Evolutionary conservation across 1,140 invertebrate species (phyloP).

Genomic region (Drosophila busckii): DNA sequence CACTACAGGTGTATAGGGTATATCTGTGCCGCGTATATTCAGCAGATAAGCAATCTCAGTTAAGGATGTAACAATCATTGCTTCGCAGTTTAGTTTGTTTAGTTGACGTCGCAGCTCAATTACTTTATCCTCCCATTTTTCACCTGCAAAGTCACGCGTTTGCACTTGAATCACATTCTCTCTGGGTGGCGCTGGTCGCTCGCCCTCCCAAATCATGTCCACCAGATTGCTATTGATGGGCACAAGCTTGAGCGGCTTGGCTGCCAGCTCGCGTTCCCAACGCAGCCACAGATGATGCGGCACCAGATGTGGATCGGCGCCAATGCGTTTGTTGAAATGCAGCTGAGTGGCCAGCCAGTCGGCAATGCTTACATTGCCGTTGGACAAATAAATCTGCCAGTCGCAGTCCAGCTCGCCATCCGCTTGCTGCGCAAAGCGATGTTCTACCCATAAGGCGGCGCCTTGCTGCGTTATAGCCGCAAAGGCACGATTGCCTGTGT

Average conservation of each 20-base stretch:
- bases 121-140: constrained; percentile 87
- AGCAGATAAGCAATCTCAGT: constrained; percentile 97
- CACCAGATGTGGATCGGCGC: constrained; percentile 89
- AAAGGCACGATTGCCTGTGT: constrained; percentile 89
- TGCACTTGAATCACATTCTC: constrained; percentile 81
- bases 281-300: constrained; percentile 83
- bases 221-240: constrained; percentile 87
- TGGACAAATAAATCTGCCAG: constrained; percentile 89
- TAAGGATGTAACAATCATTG: constrained; percentile 91
- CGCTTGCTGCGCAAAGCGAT: constrained; percentile 89
- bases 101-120: constrained; percentile 84
- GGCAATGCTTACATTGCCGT: constrained; percentile 82
- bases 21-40: constrained; percentile 95
- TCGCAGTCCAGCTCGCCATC: constrained; percentile 87
- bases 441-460: constrained; percentile 94
- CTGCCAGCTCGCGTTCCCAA: constrained; percentile 81
- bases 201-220: constrained; percentile 89
- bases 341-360: constrained; percentile 85
- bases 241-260: constrained; percentile 82
- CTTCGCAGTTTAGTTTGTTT: constrained; percentile 83
- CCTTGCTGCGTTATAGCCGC: constrained; percentile 87
- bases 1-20: constrained; percentile 92
- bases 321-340: constrained; percentile 84
- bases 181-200: constrained; percentile 79
- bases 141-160: constrained; percentile 77